These are phyloP conservation scores for Hippocampus mohnikei DNA, from an alignment of 2,113 vertebrate genomes.

Conservation along the genomic window DNA sequence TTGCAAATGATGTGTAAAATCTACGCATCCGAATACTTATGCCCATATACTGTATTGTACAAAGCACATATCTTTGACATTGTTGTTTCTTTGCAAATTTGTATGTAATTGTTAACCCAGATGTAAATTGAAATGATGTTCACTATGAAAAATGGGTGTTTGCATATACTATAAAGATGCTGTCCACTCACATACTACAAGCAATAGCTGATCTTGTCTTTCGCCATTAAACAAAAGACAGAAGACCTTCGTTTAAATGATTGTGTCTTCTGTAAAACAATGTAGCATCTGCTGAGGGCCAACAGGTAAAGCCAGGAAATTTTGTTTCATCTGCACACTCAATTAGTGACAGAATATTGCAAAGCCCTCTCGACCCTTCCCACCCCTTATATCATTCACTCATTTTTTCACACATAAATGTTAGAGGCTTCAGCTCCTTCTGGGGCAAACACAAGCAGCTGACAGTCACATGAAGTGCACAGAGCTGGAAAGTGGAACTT, in stretches of 20 bases:
- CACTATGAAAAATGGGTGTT: not conserved
- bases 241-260: not conserved
- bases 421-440: constrained; percentile 32
- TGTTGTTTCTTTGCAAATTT: not conserved
- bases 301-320: constrained; percentile 3
- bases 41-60: not conserved
- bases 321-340: not conserved
- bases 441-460: constrained; percentile 66
- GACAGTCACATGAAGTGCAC: constrained; percentile 76
- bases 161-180: not conserved
- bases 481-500: constrained; percentile 10
- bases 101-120: not conserved
- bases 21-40: not conserved
- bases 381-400: constrained; percentile 29
- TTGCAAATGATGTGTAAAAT: not conserved
- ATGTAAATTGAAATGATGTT: not conserved
- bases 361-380: constrained; percentile 14
- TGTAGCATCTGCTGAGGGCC: not conserved
- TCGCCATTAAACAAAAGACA: not conserved
- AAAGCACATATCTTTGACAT: not conserved
- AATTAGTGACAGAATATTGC: constrained; percentile 5
- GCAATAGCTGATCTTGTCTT: not conserved
- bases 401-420: constrained; percentile 39
- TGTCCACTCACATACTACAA: not conserved
- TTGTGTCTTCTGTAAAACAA: constrained; percentile 2